A percentile compares a stretch with the other conserved stretches of the same genome.
Conservation (phyloP, 2,113 vertebrate genomes). For the Eptesicus fuscus region DNA sequence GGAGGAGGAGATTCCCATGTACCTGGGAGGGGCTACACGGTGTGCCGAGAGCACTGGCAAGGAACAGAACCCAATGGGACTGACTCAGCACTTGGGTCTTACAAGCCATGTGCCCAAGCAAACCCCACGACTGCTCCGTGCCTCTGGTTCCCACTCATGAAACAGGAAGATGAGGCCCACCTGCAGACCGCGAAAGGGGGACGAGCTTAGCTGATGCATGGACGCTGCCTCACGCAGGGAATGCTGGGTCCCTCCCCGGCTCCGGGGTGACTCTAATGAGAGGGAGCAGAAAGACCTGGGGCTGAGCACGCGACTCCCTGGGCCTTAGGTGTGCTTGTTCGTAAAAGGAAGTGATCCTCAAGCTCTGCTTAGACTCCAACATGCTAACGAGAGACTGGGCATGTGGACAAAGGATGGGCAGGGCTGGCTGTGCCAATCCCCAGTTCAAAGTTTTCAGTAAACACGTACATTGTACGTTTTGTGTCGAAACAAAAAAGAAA, state of each 20-base stretch:
- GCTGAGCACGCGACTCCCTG: background rate
- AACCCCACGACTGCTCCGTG: background rate
- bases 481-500: too few species aligned
- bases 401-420: background rate
- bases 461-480: too few species aligned
- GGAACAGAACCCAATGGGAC: background rate
- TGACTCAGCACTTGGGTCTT: background rate
- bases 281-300: background rate
- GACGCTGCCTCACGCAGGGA: background rate
- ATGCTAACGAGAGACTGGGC: background rate
- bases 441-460: too few species aligned
- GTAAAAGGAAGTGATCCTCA: background rate
- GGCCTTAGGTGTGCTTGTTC: background rate
- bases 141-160: background rate
- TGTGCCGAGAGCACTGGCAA: background rate
- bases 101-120: background rate
- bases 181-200: background rate
- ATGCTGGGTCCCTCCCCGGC: background rate
- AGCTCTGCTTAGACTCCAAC: background rate
- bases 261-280: background rate
- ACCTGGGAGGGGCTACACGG: rapidly evolving
- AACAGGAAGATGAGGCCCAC: rapidly evolving
- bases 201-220: background rate
- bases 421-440: too few species aligned
- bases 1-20: background rate